Percentiles rank a stretch among this genome's conserved stretches.
These are phyloP conservation scores for Lepidonotus clava DNA, from an alignment of 2,888 invertebrate species.

Conservation along the genomic window DNA sequence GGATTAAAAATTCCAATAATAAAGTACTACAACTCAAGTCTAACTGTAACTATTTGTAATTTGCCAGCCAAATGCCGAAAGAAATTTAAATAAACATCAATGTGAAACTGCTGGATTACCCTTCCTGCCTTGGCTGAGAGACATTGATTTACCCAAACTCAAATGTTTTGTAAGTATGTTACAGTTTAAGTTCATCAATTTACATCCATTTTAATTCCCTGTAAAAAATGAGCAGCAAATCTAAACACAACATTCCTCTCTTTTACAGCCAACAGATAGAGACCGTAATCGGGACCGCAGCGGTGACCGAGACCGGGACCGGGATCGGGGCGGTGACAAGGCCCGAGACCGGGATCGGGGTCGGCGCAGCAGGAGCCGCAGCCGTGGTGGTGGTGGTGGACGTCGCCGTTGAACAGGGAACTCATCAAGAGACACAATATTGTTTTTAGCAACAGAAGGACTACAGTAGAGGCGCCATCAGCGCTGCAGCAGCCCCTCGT, in stretches of 20 bases:
- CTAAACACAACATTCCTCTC: neutral
- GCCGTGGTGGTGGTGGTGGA: neutral
- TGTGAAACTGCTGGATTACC: too few relatives aligned
- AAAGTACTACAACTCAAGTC: too few relatives aligned
- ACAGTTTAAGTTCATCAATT: too few relatives aligned
- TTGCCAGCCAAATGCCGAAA: too few relatives aligned
- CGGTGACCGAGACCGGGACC: neutral
- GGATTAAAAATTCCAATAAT: too few relatives aligned
- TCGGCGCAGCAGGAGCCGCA: slow-evolving; percentile 10
- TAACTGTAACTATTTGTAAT: too few relatives aligned
- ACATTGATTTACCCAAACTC: neutral
- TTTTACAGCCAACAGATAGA: neutral
- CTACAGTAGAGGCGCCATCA: neutral
- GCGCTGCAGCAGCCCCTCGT: neutral
- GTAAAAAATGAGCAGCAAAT: neutral
- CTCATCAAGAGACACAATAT: neutral
- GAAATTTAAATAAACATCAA: too few relatives aligned
- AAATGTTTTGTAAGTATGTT: neutral
- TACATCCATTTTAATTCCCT: too few relatives aligned
- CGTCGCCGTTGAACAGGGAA: neutral
- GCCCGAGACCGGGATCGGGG: neutral
- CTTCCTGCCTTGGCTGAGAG: too few relatives aligned
- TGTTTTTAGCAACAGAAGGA: neutral
- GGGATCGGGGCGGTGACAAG: slow-evolving; percentile 18
- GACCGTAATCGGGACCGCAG: neutral